A percentile compares a stretch with the other conserved stretches of the same genome.
These are phyloP conservation scores for Amitus sp. DNA, from an alignment of 2,888 invertebrate genomes.

Conservation along the genomic window DNA sequence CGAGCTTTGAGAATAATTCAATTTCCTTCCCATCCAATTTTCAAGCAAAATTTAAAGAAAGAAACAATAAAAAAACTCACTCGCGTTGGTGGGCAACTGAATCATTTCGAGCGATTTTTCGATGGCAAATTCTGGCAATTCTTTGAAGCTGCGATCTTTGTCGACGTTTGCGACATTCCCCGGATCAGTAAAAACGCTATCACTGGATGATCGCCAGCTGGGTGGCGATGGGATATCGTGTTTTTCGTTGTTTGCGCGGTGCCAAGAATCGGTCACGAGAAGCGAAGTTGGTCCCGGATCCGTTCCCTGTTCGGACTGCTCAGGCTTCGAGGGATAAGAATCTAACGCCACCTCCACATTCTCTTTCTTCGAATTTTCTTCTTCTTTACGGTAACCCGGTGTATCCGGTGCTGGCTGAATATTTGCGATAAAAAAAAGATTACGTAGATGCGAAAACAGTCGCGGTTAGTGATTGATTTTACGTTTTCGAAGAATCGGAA, in stretches of 20 bases:
- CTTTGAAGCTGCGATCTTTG: constrained; percentile 37
- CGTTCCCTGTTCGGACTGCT: constrained; percentile 6
- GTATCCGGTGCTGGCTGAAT: constrained; percentile 7
- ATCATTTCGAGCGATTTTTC: too few relatives aligned
- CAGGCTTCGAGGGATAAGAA: constrained; percentile 24
- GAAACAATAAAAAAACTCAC: too few relatives aligned
- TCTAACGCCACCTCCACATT: constrained; percentile 17
- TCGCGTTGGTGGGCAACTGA: too few relatives aligned
- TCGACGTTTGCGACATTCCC: constrained; percentile 67
- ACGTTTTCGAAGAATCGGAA: too few relatives aligned
- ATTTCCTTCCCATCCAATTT: too few relatives aligned
- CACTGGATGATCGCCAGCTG: constrained; percentile 73
- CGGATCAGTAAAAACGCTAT: constrained; percentile 82
- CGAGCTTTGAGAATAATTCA: too few relatives aligned
- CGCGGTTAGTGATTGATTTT: too few relatives aligned
- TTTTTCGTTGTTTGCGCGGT: constrained; percentile 57
- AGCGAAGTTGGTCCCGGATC: constrained; percentile 45
- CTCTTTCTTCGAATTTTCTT: background rate
- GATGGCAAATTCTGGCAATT: constrained; percentile 45
- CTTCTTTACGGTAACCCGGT: too few relatives aligned
- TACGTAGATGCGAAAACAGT: too few relatives aligned
- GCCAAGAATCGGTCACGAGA: constrained; percentile 65
- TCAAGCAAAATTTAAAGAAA: too few relatives aligned
- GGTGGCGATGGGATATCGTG: constrained; percentile 62
- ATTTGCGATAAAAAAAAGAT: too few relatives aligned